These are phyloP conservation scores for Tachysurus fulvidraco DNA, from an alignment of 2,113 vertebrate genomes.

Conservation along the genomic window DNA sequence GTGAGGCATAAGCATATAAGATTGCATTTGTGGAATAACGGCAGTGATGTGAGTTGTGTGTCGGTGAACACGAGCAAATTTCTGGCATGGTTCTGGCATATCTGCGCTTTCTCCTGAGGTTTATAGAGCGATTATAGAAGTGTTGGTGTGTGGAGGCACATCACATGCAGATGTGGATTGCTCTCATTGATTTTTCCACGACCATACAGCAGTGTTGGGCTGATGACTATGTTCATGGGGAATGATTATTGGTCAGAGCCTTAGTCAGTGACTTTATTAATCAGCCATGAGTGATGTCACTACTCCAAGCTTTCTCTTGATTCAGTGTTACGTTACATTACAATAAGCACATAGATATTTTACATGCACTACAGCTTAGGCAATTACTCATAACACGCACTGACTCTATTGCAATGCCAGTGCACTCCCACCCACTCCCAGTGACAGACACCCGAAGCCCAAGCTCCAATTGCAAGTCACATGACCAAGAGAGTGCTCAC, in stretches of 20 bases:
- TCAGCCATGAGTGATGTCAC: slow-evolving; percentile 7
- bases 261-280: slow-evolving; percentile 5
- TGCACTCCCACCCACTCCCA: slow-evolving; percentile 51
- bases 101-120: slow-evolving; percentile 41
- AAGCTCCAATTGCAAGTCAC: slow-evolving; percentile 41
- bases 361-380: slow-evolving; percentile 17
- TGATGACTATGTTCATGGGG: neutral
- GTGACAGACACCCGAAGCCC: slow-evolving; percentile 35
- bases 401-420: slow-evolving; percentile 35
- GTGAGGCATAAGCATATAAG: neutral
- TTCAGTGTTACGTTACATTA: neutral
- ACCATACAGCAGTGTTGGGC: slow-evolving; percentile 30
- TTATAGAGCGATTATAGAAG: slow-evolving; percentile 67
- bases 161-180: slow-evolving; percentile 50
- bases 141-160: slow-evolving; percentile 52
- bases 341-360: slow-evolving; percentile 23
- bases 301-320: neutral
- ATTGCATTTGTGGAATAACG: neutral
- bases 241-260: neutral
- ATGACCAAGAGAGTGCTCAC: slow-evolving; percentile 39
- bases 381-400: slow-evolving; percentile 20
- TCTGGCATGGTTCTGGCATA: slow-evolving; percentile 4
- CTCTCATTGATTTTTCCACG: slow-evolving; percentile 25
- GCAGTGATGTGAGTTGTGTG: neutral
- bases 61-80: neutral